Evolutionary conservation across 2,888 invertebrate genomes (phyloP), one percentile per base, ranked within the genome.

Genomic region (Pammene aurita): DNA sequence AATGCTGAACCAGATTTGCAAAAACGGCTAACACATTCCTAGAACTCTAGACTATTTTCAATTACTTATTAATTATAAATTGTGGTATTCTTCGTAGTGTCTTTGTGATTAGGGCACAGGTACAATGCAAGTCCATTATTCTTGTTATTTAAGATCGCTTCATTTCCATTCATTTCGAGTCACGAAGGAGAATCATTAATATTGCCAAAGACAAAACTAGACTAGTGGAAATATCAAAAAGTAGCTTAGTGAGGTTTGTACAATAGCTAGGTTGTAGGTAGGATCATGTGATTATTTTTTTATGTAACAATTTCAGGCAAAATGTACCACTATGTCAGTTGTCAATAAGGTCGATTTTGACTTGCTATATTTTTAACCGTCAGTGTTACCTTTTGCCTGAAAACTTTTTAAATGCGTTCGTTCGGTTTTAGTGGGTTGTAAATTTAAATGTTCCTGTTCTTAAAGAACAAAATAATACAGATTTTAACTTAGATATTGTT

Each of bases 181-280:
- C 70, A 64, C 26, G 58, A 57, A 57, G 58, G 48, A 26, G 55
- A 60, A 65, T 69, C 54, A 69, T 64, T 77, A 80, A 81, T 80
- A 82, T 85, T 84, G 85, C 85, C 85, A 85, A 85, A 85, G 85
- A 85, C 80, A 84, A 80, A 81, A 74, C 71, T 84, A 84, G 76
- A 72, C 67, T 77, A 76, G 73, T 71, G 70, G 70, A 76, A 76
- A 79, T 80, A 80, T 78, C 78, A 80, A 75, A 75, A 69, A 75
- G 66, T 83, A 83, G 79, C 57, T 79, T 81, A 83, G 80, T 76
- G 80, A 81, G 74, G 81, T 83, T 84, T 85, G 85, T 86, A 85
- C 85, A 84, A 81, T 85, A 83, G 81, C 67, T 83, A 81, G 80
- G 73, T 75, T 62, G 61, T 78, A 83, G 78, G 74, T 78, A 81